phyloP scores from a whole-genome alignment of 64 coral and sea anemone genomes.

The Catalaphyllia jardinei region DNA sequence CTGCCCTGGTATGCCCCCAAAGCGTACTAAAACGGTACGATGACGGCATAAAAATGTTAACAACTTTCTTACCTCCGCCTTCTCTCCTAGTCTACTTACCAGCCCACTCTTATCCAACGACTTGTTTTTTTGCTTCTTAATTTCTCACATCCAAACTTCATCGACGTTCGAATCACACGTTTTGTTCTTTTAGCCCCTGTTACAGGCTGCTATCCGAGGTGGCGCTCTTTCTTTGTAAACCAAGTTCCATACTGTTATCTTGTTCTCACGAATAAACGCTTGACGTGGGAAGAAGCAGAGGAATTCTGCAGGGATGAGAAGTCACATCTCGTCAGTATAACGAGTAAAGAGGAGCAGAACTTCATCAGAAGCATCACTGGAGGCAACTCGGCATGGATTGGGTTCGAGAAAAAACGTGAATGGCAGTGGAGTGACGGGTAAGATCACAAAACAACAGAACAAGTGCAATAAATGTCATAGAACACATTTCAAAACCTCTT shows the following conservation, averaged over 20 bases:
- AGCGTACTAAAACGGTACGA: too few relatives aligned
- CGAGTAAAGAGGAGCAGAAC: neutral
- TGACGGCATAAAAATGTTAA: too few relatives aligned
- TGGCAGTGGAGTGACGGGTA: slow-evolving; percentile 31
- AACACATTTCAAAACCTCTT: too few relatives aligned
- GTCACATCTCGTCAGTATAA: neutral
- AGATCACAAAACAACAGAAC: neutral
- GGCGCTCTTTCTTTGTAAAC: neutral
- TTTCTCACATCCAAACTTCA: neutral
- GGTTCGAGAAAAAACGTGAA: neutral
- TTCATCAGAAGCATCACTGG: neutral
- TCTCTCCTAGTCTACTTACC: too few relatives aligned
- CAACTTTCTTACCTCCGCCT: too few relatives aligned
- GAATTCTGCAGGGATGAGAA: neutral
- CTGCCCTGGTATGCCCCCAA: too few relatives aligned
- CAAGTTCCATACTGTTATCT: slow-evolving; percentile 10
- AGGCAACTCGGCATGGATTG: neutral
- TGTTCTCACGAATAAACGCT: neutral
- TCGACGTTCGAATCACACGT: neutral
- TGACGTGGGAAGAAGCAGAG: slow-evolving; percentile 1
- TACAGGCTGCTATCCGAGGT: slow-evolving; percentile 16
- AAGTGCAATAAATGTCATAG: too few relatives aligned
- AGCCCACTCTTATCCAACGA: too few relatives aligned
- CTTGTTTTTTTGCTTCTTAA: too few relatives aligned
- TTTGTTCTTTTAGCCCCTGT: neutral